These are phyloP conservation scores for Gryllus bimaculatus DNA, from an alignment of 1,140 invertebrate genomes.

Conservation along the genomic window DNA sequence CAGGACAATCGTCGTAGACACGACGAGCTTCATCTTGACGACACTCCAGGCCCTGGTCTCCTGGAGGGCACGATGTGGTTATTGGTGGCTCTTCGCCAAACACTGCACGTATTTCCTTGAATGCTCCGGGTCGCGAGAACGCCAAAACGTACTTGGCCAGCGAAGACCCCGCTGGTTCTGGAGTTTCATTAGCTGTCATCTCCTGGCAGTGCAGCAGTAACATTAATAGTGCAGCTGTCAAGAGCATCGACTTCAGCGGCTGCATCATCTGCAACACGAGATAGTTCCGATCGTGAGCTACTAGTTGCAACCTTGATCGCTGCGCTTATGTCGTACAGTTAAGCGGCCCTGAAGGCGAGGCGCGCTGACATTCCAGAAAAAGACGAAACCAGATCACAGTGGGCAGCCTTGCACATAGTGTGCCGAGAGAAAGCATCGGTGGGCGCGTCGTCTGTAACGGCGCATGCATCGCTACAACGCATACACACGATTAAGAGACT, in stretches of 20 bases:
- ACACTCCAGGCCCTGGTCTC: slow-evolving; percentile 39
- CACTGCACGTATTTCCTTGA: slow-evolving; percentile 35
- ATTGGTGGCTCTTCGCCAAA: slow-evolving; percentile 34
- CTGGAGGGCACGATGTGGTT: slow-evolving; percentile 34
- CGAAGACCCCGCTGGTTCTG: slow-evolving; percentile 8
- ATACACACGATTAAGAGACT: not conserved
- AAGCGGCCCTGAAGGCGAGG: not conserved
- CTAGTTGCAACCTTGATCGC: not conserved
- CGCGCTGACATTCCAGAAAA: not conserved
- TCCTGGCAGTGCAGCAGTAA: not conserved
- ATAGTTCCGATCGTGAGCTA: not conserved
- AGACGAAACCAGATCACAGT: not conserved
- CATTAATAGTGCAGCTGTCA: not conserved
- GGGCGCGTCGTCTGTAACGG: not conserved
- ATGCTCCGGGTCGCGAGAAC: slow-evolving; percentile 38
- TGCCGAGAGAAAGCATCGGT: not conserved
- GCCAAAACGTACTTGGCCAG: slow-evolving; percentile 37
- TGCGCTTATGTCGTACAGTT: not conserved
- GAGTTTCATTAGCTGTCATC: not conserved
- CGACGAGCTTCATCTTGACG: slow-evolving; percentile 37
- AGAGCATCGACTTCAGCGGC: not conserved
- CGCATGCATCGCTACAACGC: not conserved
- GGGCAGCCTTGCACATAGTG: not conserved
- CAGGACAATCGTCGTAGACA: slow-evolving; percentile 36
- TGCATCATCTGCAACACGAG: not conserved